Base-by-base conservation (phyloP, 2,888 invertebrate species). In the Megaustenia siamemsis region DNA sequence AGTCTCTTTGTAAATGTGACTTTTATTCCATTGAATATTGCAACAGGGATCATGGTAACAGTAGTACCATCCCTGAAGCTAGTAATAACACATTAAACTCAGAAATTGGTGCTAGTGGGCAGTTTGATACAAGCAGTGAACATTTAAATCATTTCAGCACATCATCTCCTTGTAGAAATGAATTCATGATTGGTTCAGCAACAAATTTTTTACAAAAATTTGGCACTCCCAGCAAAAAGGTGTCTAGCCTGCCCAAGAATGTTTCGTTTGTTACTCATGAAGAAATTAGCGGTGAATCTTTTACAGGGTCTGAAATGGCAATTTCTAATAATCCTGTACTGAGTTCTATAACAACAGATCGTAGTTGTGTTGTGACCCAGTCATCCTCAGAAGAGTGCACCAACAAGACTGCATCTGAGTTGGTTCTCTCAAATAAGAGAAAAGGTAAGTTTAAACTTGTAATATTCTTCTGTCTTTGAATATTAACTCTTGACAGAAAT, bases 1-100 rank as follows among this genome's bases (percentile, higher is more conserved):
- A 85, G 40, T 75, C 83, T 35, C 84, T 88, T 56, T 88, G 87
- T 68, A 81, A 82, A 56, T 87, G 88, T 82, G 87, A 87, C 40
- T 84, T 86, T 40, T 68, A 83, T 56, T 83, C 83, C 8, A 83
- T 53, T 56, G 83, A 83, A 45, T 56, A 69, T 60, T 83, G 83
- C 32, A 28, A 60, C 21, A 38, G 40, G 32, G 63, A 75, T 35
- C 68, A 80, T 24, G 15, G 45, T 8, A 18, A 32, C 15, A 66
- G 18, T 66, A 66, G 4, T 28, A 24, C 45, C 6, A 6, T 28
- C 45, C 43, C 43, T 45, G 76, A 40, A 24, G 6, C 24, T 1
- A 12, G n/a, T 35, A 38, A 8, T 12, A 35, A 49, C 43, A 28
- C 21, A 43, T n/a, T 28, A 18, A 49, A 18, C 32, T 73, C 73